Evolutionary conservation across 2,888 invertebrate species (phyloP).

Genomic region (Dichetophora obliterata): DNA sequence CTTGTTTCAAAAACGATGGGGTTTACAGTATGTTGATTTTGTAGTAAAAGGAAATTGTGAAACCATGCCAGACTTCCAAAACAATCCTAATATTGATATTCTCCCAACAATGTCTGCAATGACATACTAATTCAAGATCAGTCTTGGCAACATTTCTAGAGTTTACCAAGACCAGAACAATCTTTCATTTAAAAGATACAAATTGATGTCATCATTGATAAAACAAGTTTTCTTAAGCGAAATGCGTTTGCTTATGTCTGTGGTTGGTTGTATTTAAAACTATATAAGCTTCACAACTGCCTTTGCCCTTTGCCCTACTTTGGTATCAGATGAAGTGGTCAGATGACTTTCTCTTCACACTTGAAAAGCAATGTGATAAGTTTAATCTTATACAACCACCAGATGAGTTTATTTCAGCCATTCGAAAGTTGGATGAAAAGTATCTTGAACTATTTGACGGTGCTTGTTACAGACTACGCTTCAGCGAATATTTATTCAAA

Average conservation of each 20-base stretch:
- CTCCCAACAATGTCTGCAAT: no score
- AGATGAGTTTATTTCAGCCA: background rate
- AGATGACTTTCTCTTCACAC: background rate
- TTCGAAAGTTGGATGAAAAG: background rate
- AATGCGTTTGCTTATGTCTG: background rate
- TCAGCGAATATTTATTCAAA: background rate
- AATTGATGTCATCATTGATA: no score
- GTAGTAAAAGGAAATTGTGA: no score
- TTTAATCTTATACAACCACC: background rate
- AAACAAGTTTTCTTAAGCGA: no score
- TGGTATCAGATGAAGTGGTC: background rate
- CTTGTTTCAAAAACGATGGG: no score
- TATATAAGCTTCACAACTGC: background rate
- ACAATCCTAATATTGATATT: no score
- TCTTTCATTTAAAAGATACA: no score
- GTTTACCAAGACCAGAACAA: no score
- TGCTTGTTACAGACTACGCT: slow-evolving; percentile 4
- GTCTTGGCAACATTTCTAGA: no score
- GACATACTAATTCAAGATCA: no score
- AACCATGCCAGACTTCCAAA: no score
- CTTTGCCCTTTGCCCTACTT: background rate
- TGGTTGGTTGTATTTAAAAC: background rate
- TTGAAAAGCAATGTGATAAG: background rate
- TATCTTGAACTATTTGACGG: background rate
- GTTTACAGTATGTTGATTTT: no score